Evolutionary conservation across 2,797 vertebrate species (phyloP).

Genomic region (Myripristis jacobus): DNA sequence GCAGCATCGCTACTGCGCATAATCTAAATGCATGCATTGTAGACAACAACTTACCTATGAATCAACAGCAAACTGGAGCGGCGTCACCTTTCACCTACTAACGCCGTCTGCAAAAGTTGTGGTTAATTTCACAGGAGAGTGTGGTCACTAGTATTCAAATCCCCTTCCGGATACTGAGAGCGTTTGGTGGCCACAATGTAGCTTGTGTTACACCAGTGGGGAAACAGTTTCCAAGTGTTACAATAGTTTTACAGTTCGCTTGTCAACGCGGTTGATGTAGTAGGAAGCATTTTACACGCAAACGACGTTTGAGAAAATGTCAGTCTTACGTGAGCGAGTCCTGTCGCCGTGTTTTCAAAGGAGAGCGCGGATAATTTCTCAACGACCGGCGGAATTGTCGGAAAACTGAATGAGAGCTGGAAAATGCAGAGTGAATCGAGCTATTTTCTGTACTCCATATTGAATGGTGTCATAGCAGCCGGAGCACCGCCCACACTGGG

Average conservation of each 20-base stretch:
- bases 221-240: conserved; percentile 22
- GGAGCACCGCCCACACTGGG: conserved; percentile 63
- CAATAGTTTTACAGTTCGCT: conserved; percentile 34
- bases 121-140: conserved; percentile 6
- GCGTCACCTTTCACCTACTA: conserved; percentile 72
- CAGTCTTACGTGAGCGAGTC: conserved; percentile 32
- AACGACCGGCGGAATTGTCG: background rate
- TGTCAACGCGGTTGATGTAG: conserved; percentile 26
- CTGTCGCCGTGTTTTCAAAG: background rate
- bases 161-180: background rate
- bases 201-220: background rate
- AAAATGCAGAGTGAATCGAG: conserved; percentile 33
- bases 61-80: conserved; percentile 32
- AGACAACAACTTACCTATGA: conserved; percentile 69
- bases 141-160: background rate
- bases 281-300: background rate
- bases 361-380: background rate
- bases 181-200: background rate
- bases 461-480: conserved; percentile 61
- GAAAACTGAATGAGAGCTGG: conserved; percentile 17
- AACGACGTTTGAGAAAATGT: background rate
- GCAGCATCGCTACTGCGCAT: background rate
- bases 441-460: conserved; percentile 79
- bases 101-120: conserved; percentile 33
- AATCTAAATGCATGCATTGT: background rate